Conservation (phyloP, 2,797 vertebrate species). For the Diceros bicornis region DNA sequence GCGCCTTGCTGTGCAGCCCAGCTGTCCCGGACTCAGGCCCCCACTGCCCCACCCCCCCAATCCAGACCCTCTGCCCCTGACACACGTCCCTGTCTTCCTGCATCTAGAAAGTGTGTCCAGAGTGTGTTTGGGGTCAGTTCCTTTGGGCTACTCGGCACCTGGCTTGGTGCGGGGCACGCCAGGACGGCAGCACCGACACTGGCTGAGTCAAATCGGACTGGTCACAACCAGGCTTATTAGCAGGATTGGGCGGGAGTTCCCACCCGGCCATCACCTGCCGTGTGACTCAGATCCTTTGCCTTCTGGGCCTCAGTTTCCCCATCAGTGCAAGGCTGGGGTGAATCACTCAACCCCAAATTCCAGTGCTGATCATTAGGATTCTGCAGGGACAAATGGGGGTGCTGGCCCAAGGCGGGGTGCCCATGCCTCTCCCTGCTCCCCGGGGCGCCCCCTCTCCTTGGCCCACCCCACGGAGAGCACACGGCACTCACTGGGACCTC, state of each 20-base stretch:
- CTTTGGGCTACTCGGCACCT: not conserved
- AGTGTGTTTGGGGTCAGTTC: not conserved
- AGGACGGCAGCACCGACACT: fast-evolving
- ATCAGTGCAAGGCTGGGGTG: fast-evolving
- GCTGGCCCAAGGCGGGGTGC: fast-evolving
- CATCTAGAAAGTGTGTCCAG: not conserved
- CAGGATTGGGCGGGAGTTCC: not conserved
- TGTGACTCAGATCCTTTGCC: not conserved
- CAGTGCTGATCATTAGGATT: fast-evolving
- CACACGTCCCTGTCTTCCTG: not conserved
- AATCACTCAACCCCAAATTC: not conserved
- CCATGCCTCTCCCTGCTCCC: not conserved
- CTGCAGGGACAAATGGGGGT: not conserved
- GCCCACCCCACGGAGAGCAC: not conserved
- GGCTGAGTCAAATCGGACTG: too few species aligned
- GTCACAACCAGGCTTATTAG: fast-evolving
- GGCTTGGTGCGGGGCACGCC: constrained; percentile 35
- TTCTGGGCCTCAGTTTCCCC: not conserved
- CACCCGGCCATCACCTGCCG: not conserved
- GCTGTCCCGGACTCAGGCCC: not conserved
- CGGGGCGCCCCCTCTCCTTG: fast-evolving
- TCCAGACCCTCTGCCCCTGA: not conserved
- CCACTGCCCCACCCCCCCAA: not conserved
- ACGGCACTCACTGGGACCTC: too few species aligned
- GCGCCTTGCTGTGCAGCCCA: fast-evolving